A percentile compares a stretch with the other conserved stretches of the same genome.
Conservation (phyloP, 2,888 invertebrate genomes). For the Pseudococcus longispinus region DNA sequence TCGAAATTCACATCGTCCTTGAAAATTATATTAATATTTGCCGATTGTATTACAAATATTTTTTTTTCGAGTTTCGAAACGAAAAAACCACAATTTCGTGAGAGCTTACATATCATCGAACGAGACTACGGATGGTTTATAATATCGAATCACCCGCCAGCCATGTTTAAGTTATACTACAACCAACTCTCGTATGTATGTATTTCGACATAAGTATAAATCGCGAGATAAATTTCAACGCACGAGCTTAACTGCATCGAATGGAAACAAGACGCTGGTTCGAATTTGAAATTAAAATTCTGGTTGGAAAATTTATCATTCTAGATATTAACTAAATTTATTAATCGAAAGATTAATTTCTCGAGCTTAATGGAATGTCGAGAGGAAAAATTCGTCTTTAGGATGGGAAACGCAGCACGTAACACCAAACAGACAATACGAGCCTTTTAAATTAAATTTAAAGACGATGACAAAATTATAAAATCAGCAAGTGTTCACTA, state of each 20-base stretch:
- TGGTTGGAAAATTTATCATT: not conserved
- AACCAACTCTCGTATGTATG: not conserved
- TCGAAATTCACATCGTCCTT: not conserved
- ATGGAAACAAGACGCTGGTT: not conserved
- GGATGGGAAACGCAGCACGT: not conserved
- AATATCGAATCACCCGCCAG: not conserved
- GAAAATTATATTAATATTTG: conserved; percentile 2
- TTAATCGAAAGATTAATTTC: conserved; percentile 16
- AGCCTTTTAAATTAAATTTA: not conserved
- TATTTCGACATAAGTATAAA: not conserved
- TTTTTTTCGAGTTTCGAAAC: not conserved
- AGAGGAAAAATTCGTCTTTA: not conserved
- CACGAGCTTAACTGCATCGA: not conserved
- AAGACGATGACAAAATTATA: not conserved
- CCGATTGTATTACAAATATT: not conserved
- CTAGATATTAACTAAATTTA: not conserved
- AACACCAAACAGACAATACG: not conserved
- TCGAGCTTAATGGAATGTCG: not conserved
- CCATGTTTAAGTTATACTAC: not conserved
- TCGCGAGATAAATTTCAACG: not conserved
- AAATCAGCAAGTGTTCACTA: not conserved
- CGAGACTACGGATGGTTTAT: not conserved
- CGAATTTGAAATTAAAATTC: conserved; percentile 6
- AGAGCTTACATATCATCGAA: not conserved
- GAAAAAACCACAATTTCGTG: not conserved